phyloP scores from a whole-genome alignment of 2,113 vertebrate genomes.

The Oncorhynchus keta region DNA sequence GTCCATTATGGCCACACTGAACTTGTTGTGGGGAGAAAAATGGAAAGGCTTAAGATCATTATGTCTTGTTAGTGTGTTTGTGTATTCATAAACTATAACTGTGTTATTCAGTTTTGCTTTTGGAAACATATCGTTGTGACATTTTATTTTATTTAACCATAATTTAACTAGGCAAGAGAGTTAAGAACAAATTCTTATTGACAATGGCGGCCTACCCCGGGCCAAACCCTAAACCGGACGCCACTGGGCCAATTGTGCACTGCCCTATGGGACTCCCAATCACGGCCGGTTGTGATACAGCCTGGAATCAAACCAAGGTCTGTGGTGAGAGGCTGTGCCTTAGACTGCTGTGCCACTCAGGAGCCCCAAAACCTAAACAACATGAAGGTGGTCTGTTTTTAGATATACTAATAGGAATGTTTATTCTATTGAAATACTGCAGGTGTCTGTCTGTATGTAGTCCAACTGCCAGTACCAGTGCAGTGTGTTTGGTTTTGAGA shows the following conservation, averaged over 20 bases:
- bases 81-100: too few species aligned
- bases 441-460: neutral
- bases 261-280: too few species aligned
- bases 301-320: too few species aligned
- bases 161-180: too few species aligned
- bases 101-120: neutral
- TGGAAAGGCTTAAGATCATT: slow-evolving; percentile 44
- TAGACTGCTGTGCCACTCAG: too few species aligned
- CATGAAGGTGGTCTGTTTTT: neutral
- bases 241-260: too few species aligned
- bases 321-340: too few species aligned
- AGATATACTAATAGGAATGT: neutral
- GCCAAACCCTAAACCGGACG: slow-evolving; percentile 7
- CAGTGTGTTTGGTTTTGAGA: neutral
- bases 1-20: slow-evolving; percentile 69
- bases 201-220: too few species aligned
- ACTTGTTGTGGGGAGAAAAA: slow-evolving; percentile 58
- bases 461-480: neutral
- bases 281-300: too few species aligned
- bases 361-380: too few species aligned
- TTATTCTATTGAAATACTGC: neutral
- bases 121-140: neutral
- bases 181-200: too few species aligned
- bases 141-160: too few species aligned
- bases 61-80: slow-evolving; percentile 50